These are phyloP conservation scores for Erebia ligea DNA, from an alignment of 2,888 invertebrate genomes.

Conservation along the genomic window DNA sequence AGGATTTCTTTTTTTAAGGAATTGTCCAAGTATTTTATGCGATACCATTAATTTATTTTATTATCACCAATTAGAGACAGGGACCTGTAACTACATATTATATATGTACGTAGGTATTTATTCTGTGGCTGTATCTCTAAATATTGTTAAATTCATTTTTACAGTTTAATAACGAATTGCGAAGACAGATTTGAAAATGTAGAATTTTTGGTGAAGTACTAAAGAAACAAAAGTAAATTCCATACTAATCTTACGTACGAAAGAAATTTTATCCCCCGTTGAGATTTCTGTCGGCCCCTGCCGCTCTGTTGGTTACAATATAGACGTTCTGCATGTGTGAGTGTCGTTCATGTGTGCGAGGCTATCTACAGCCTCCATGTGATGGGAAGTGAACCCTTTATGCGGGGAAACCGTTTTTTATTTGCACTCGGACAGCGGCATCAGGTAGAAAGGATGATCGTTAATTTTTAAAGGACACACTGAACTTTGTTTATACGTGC, in stretches of 20 bases:
- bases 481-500: constrained; percentile 66
- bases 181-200: neutral
- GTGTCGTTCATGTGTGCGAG: constrained; percentile 49
- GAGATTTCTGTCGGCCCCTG: constrained; percentile 76
- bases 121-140: neutral
- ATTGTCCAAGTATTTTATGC: constrained; percentile 14
- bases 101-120: neutral
- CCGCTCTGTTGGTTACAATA: constrained; percentile 61
- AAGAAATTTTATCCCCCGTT: constrained; percentile 77
- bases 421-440: constrained; percentile 82
- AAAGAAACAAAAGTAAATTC: constrained; percentile 43
- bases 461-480: constrained; percentile 81
- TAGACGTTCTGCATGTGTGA: constrained; percentile 48
- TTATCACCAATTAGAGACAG: constrained; percentile 2
- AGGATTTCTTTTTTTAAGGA: constrained; percentile 1
- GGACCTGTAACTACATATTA: neutral
- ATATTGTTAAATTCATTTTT: neutral
- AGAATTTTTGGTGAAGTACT: neutral
- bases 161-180: neutral
- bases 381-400: constrained; percentile 85
- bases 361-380: constrained; percentile 70
- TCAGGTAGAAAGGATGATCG: constrained; percentile 83
- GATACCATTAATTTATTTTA: constrained; percentile 15
- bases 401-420: constrained; percentile 81
- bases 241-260: constrained; percentile 64